A percentile compares a stretch with the other conserved stretches of the same genome.
These are phyloP conservation scores for Microtus richardsoni DNA, from an alignment of 2,113 vertebrate species.

Conservation along the genomic window DNA sequence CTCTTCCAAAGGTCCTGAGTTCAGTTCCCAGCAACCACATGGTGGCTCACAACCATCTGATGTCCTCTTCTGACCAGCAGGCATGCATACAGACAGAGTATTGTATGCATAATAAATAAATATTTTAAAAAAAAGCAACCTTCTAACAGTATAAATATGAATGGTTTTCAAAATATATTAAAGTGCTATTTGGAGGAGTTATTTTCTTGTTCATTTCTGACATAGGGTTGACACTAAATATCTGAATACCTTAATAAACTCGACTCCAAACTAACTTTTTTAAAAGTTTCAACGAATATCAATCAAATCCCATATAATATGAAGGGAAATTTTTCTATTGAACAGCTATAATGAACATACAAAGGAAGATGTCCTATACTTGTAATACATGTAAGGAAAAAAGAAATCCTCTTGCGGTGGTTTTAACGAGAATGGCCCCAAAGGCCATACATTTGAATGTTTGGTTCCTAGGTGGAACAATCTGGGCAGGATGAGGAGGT, in stretches of 20 bases:
- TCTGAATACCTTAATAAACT: conserved; percentile 44
- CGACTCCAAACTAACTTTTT: not conserved
- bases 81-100: too few relatives aligned
- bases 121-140: not conserved
- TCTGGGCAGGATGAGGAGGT: not conserved
- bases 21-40: too few relatives aligned
- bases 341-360: not conserved
- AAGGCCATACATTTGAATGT: not conserved
- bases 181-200: not conserved
- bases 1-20: too few relatives aligned
- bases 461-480: not conserved
- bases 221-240: not conserved
- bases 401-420: not conserved
- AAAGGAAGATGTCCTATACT: not conserved
- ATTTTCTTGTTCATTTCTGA: not conserved
- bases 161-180: not conserved
- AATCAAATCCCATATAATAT: conserved; percentile 16
- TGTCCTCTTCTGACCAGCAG: too few relatives aligned
- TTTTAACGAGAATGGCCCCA: not conserved
- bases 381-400: too few relatives aligned
- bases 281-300: not conserved
- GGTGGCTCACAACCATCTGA: too few relatives aligned
- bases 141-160: conserved; percentile 18
- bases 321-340: conserved; percentile 35
- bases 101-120: too few relatives aligned